Percentiles rank a stretch among this genome's conserved stretches.
phyloP scores from a whole-genome alignment of 2,113 vertebrate species.

The Osmerus mordax region DNA sequence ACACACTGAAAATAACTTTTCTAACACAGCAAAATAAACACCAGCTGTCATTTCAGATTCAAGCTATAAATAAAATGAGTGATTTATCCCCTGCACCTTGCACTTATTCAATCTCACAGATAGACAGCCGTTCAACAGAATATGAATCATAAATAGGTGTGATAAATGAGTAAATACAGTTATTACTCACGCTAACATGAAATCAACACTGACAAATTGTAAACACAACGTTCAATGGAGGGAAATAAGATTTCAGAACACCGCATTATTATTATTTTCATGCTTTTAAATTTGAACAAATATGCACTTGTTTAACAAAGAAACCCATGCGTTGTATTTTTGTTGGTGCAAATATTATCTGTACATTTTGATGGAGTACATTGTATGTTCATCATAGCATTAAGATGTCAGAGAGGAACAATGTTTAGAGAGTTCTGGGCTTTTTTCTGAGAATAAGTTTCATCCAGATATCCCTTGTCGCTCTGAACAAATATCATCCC shows the following conservation, averaged over 20 bases:
- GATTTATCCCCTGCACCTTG: slow-evolving; percentile 16
- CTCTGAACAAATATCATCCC: slow-evolving; percentile 7
- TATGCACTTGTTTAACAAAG: too few relatives aligned
- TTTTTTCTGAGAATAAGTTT: neutral
- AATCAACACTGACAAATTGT: neutral
- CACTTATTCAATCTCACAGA: slow-evolving; percentile 23
- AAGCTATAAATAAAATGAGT: slow-evolving; percentile 38
- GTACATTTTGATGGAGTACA: slow-evolving; percentile 13
- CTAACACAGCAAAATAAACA: slow-evolving; percentile 52
- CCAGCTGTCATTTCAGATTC: slow-evolving; percentile 43
- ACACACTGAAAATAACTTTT: slow-evolving; percentile 65
- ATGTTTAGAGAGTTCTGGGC: neutral
- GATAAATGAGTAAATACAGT: neutral
- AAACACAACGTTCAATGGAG: neutral
- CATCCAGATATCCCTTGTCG: slow-evolving; percentile 16
- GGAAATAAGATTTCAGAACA: neutral
- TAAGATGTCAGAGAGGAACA: slow-evolving; percentile 1
- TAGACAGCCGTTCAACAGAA: neutral
- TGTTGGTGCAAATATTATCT: too few relatives aligned
- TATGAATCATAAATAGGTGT: neutral
- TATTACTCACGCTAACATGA: neutral
- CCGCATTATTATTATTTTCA: too few relatives aligned
- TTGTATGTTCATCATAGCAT: neutral
- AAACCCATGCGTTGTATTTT: too few relatives aligned
- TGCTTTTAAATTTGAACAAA: too few relatives aligned